Percentiles rank a stretch among this genome's conserved stretches.
phyloP scores from a whole-genome alignment of 1,140 invertebrate species.

The Hetaerina americana region DNA sequence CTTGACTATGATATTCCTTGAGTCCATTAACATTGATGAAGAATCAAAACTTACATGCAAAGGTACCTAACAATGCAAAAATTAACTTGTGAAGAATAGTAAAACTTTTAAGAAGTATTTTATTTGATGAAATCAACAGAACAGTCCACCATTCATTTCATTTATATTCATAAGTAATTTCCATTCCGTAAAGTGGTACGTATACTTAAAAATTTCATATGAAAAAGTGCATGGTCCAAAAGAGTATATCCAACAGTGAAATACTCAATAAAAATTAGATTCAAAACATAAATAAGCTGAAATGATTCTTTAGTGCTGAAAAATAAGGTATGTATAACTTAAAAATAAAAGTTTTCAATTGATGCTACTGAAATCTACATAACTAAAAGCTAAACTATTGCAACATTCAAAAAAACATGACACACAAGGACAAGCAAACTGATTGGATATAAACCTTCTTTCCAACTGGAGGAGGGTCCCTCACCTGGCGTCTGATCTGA shows the following conservation, averaged over 20 bases:
- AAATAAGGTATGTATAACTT: neutral
- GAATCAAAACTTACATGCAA: neutral
- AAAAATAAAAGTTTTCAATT: neutral
- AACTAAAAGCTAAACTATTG: constrained; percentile 6
- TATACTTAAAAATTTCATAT: neutral
- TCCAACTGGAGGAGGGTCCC: constrained; percentile 69
- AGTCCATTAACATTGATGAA: neutral
- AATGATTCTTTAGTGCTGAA: neutral
- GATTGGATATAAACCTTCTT: constrained; percentile 66
- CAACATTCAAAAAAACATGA: constrained; percentile 10
- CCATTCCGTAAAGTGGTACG: neutral
- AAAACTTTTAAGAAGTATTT: neutral
- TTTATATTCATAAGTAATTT: neutral
- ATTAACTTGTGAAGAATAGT: neutral
- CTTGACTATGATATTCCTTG: no score
- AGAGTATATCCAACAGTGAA: constrained; percentile 2
- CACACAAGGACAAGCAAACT: constrained; percentile 16
- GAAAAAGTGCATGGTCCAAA: neutral
- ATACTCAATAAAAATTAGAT: constrained; percentile 1
- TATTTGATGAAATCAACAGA: neutral
- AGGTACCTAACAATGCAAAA: neutral
- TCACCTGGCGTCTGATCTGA: constrained; percentile 88
- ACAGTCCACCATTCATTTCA: neutral
- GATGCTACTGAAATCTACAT: constrained; percentile 4
- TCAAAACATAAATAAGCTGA: neutral